Evolutionary conservation across 2,797 vertebrate species (phyloP), one percentile per base, ranked within the genome.

Genomic region (Sorex maritimensis): DNA sequence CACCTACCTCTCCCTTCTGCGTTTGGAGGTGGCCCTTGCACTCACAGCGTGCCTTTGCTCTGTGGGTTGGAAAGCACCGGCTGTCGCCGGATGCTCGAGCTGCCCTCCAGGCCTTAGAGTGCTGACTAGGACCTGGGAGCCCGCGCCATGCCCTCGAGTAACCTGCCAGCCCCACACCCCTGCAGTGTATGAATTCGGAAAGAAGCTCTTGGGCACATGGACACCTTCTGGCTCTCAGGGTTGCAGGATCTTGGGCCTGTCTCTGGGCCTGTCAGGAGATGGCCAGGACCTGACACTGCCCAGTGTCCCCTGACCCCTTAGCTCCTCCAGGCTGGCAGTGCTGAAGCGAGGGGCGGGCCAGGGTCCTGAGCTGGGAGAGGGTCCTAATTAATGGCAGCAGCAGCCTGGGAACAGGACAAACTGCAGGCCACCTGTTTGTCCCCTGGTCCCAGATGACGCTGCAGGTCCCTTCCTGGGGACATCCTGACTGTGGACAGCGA

Each of bases 21-120:
- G 69, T 79, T 9, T 68, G 87, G 93, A 82, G 84, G 61, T 58
- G 71, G 87, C 75, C 67, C 44, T 55, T 10, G 23, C 74, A 75
- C 84, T 91, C 74, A 24, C 38, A 74, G 81, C 46, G 82, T 13
- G 81, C 26, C 84, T n/a, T n/a, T 90, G 78, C 41, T 77, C 84
- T 81, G 21, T 38, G 52, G 52, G 74, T 38, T 90, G 91, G 78
- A 91, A 91, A 92, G 24, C 65, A 92, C 63, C 91, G 89, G 78
- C 44, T 89, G 81, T 68, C 24, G 5, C 52, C 17, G 26, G 72
- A 78, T 79, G 77, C 30, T 94, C 28, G 75, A 38, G 71, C 49
- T 63, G 65, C 81, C 81, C 65, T 12, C 49, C 28, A 67, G 91
- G 68, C 46, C 79, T 67, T 75, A 65, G 63, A 77, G 28, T 17